Conservation (phyloP, 2,888 invertebrate genomes). For the Carpatolechia fugitivella region DNA sequence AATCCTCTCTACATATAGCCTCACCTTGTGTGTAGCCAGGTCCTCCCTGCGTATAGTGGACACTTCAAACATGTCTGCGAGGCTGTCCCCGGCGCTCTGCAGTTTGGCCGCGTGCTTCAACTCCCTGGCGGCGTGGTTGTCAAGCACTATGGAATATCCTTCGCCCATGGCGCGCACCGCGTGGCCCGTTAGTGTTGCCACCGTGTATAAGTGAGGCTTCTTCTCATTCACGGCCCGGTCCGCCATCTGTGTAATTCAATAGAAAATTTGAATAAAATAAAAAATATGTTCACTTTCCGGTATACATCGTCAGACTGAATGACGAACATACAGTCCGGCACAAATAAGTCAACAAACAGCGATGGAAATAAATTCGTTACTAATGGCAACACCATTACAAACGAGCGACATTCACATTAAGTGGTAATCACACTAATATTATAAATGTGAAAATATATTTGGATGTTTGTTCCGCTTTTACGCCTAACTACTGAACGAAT, state of each 20-base stretch:
- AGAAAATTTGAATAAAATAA: too few species aligned
- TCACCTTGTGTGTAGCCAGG: conserved; percentile 76
- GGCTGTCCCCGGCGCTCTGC: conserved; percentile 80
- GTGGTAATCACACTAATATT: too few species aligned
- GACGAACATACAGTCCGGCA: too few species aligned
- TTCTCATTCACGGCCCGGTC: background rate
- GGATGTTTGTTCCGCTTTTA: too few species aligned
- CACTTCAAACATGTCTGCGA: conserved; percentile 91
- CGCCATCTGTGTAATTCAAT: background rate
- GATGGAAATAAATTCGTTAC: too few species aligned
- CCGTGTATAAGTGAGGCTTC: conserved; percentile 89
- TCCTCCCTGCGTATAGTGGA: conserved; percentile 87
- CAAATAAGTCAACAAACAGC: too few species aligned
- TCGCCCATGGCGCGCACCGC: conserved; percentile 83
- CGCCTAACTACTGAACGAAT: too few species aligned
- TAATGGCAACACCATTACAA: too few species aligned
- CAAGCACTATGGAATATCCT: conserved; percentile 87
- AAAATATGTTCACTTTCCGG: too few species aligned
- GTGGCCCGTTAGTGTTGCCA: conserved; percentile 95
- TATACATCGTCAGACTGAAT: too few species aligned
- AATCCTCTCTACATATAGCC: background rate
- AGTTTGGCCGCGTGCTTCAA: conserved; percentile 76
- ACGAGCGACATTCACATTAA: too few species aligned
- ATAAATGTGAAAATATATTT: too few species aligned
- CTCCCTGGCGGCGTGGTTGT: conserved; percentile 85